These are phyloP conservation scores for Epistrophe grossulariae DNA, from an alignment of 2,888 invertebrate genomes.

Conservation along the genomic window DNA sequence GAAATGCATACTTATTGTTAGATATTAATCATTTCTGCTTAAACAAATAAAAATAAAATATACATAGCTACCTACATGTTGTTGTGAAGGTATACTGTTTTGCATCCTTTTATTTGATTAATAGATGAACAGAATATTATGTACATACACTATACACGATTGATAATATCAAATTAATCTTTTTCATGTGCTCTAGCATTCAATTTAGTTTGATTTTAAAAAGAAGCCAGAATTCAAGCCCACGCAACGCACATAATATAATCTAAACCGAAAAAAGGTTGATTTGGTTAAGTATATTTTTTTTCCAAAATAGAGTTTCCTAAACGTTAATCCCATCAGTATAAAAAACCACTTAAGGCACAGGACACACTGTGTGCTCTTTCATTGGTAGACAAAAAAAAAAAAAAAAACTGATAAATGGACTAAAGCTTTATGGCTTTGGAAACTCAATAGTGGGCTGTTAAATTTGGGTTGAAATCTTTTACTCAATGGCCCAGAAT, in stretches of 20 bases:
- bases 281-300: constrained; percentile 10
- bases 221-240: constrained; percentile 19
- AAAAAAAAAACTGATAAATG: constrained; percentile 31
- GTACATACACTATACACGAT: neutral
- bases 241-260: neutral
- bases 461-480: constrained; percentile 33
- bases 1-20: too few species aligned
- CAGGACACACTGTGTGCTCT: neutral
- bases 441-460: constrained; percentile 32
- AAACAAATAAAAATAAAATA: too few species aligned
- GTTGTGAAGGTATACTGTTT: neutral
- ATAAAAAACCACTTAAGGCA: constrained; percentile 31
- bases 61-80: too few species aligned
- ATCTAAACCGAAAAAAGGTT: constrained; percentile 19
- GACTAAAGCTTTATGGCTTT: constrained; percentile 29
- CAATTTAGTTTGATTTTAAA: constrained; percentile 14
- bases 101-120: neutral
- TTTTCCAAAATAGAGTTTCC: neutral
- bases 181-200: constrained; percentile 2
- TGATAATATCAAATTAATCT: constrained; percentile 15
- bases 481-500: constrained; percentile 30
- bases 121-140: neutral
- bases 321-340: constrained; percentile 35
- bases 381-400: constrained; percentile 3
- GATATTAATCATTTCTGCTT: neutral